Evolutionary conservation across 2,797 vertebrate species (phyloP).

Genomic region (Bufotes viridis): DNA sequence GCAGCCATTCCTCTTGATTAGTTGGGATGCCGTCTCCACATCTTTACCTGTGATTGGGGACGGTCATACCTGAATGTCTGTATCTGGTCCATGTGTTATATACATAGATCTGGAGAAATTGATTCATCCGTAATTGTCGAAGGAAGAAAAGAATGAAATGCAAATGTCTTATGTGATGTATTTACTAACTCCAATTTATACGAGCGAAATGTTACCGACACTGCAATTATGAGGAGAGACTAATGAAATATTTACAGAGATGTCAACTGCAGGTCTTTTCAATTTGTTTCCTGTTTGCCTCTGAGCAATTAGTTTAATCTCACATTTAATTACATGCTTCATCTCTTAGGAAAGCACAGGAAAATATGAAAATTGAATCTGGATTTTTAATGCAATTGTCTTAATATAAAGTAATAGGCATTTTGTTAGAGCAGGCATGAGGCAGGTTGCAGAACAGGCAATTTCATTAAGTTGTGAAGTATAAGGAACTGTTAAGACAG

Average conservation of each 20-base stretch:
- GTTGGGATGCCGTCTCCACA: background rate
- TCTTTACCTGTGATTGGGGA: background rate
- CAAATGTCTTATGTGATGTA: conserved; percentile 14
- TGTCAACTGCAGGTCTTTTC: conserved; percentile 23
- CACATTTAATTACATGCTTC: conserved; percentile 46
- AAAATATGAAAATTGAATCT: conserved; percentile 29
- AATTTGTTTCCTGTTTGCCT: conserved; percentile 28
- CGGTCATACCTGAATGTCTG: background rate
- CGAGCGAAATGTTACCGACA: conserved; percentile 2
- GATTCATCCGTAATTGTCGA: background rate
- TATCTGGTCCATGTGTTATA: background rate
- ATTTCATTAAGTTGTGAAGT: conserved; percentile 19
- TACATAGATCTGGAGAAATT: background rate
- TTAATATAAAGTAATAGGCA: conserved; percentile 28
- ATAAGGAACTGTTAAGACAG: background rate
- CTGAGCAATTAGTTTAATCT: conserved; percentile 41
- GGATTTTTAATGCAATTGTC: conserved; percentile 15
- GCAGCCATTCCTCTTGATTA: background rate
- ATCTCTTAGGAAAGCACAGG: conserved; percentile 24
- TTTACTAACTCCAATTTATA: conserved; percentile 7
- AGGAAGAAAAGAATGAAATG: conserved; percentile 10
- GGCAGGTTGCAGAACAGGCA: background rate
- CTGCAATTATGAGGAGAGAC: background rate
- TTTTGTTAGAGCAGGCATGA: conserved; percentile 9
- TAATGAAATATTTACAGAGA: conserved; percentile 28